A percentile compares a stretch with the other conserved stretches of the same genome.
These are phyloP conservation scores for Aythya baeri DNA, from an alignment of 2,113 vertebrate species.

Conservation along the genomic window DNA sequence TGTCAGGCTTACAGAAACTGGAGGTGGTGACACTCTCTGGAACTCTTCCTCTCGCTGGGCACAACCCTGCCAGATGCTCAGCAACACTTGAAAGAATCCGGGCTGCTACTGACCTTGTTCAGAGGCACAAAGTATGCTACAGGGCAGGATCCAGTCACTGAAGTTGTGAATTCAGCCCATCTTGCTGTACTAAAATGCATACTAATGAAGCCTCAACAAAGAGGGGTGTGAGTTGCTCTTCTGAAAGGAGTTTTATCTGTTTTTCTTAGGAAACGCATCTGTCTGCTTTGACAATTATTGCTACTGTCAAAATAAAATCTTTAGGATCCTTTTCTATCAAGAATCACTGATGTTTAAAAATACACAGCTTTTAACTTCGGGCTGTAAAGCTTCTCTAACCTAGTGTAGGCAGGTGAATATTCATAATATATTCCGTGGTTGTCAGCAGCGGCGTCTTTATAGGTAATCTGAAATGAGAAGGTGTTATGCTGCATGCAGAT, in stretches of 20 bases:
- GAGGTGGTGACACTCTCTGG: neutral
- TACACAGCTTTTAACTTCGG: neutral
- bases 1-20: neutral
- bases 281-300: neutral
- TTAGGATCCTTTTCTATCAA: neutral
- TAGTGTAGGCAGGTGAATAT: neutral
- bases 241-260: neutral
- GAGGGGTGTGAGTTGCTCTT: neutral
- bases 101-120: neutral
- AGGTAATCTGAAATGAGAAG: neutral
- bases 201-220: neutral
- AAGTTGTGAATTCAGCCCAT: neutral
- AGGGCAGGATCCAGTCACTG: neutral
- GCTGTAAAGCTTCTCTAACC: neutral
- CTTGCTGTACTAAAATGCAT: neutral
- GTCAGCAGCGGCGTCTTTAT: neutral
- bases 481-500: neutral
- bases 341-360: neutral
- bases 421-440: neutral
- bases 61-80: neutral
- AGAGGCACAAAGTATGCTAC: neutral
- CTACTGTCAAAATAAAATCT: neutral
- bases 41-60: neutral
- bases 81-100: neutral
- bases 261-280: conserved; percentile 13